Evolutionary conservation across 2,113 vertebrate genomes (phyloP).

Genomic region (Anas platyrhynchos): DNA sequence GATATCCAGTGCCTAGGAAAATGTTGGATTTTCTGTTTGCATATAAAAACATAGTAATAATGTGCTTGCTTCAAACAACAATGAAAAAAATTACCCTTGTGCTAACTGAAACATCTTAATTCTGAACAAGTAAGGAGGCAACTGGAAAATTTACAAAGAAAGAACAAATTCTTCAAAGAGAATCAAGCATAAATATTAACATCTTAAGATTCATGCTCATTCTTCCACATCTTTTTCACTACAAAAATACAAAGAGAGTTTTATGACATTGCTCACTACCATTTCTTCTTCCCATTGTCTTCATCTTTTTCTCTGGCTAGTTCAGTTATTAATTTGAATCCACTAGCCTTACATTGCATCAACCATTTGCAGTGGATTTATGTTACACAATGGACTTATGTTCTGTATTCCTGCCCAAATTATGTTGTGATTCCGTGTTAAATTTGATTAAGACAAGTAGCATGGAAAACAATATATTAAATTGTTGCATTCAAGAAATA

Average conservation of each 20-base stretch:
- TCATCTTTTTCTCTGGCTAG: neutral
- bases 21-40: neutral
- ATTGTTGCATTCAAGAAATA: neutral
- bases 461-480: neutral
- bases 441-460: neutral
- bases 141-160: neutral
- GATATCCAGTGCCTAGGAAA: neutral
- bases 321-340: neutral
- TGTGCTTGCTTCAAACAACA: neutral
- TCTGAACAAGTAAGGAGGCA: neutral
- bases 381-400: neutral
- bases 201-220: neutral
- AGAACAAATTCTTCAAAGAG: neutral
- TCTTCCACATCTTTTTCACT: neutral
- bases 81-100: neutral
- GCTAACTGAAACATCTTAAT: neutral
- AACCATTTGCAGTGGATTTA: neutral
- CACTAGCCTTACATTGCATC: neutral
- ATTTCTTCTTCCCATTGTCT: neutral
- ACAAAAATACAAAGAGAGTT: neutral
- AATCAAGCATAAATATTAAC: neutral
- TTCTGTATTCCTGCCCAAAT: neutral
- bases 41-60: neutral
- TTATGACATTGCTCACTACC: neutral
- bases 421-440: neutral